These are phyloP conservation scores for Progne subis DNA, from an alignment of 2,113 vertebrate genomes.

Conservation along the genomic window DNA sequence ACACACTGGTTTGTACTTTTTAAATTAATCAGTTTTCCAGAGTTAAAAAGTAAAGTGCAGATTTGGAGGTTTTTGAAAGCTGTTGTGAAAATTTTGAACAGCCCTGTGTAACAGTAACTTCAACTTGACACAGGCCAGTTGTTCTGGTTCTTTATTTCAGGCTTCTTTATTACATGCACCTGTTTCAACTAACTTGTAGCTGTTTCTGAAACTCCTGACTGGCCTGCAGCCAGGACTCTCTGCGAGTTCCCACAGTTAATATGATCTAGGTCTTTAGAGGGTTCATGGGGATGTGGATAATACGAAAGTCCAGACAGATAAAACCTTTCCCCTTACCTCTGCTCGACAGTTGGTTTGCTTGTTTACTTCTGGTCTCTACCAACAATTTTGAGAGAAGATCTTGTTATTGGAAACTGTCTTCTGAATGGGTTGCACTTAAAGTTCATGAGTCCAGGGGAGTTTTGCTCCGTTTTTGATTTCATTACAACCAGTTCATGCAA, in stretches of 20 bases:
- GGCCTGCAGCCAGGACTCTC: slow-evolving; percentile 45
- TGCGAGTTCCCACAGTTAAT: slow-evolving; percentile 63
- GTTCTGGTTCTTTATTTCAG: slow-evolving; percentile 69
- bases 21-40: not conserved
- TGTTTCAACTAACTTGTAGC: slow-evolving; percentile 64
- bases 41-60: not conserved
- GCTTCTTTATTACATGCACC: slow-evolving; percentile 74
- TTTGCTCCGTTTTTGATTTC: slow-evolving; percentile 55
- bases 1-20: not conserved
- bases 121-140: slow-evolving; percentile 66
- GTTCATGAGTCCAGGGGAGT: slow-evolving; percentile 42
- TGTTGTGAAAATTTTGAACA: slow-evolving; percentile 29
- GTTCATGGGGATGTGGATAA: slow-evolving; percentile 26
- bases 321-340: slow-evolving; percentile 25
- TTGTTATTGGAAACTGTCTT: not conserved
- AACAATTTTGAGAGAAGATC: not conserved
- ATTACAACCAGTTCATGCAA: slow-evolving; percentile 12
- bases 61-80: slow-evolving; percentile 26
- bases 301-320: slow-evolving; percentile 61
- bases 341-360: not conserved
- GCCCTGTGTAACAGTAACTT: slow-evolving; percentile 48
- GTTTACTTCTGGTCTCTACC: not conserved
- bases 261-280: slow-evolving; percentile 44
- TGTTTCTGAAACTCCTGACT: slow-evolving; percentile 61
- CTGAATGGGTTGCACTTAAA: not conserved